Base-by-base conservation (phyloP, 2,888 invertebrate genomes). In the Nematopogon swammerdamellus region DNA sequence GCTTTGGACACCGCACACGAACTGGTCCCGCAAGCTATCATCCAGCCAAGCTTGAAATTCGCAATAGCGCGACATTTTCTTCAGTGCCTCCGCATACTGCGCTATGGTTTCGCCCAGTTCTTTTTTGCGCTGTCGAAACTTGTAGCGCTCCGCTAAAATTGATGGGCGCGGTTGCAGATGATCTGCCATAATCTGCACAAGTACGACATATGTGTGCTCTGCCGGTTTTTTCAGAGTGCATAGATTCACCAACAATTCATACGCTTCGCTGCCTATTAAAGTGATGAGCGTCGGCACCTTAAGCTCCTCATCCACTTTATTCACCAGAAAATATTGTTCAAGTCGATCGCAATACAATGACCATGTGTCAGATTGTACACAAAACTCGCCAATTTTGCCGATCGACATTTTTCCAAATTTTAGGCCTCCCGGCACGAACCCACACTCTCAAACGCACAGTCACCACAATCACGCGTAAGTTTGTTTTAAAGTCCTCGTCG, bases 11-110 rank as follows among this genome's bases (percentile, higher is more conserved):
- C 47, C 47, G 18, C 50, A 50, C 16, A 50, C 47, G 10, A 50
- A 48, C 45, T 48, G 48, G 18, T 47, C 50, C 4, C 50, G n/a
- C 11, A 50, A 18, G 18, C 45, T 50, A 2, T 48, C 36, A 6
- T 45, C 45, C 17, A 48, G 45, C 43, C 45, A 47, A 1, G 17
- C n/a, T 11, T 16, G 5, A 36, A 47, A 47, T 2, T 44, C 36
- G 30, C 50, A 47, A 11, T 29, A 8, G 1, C 44, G 44, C 8
- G 47, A 14, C 19, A 50, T 8, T 10, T 29, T 43, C n/a, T 50
- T 47, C 17, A 50, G 17, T 19, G 46, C 47, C 2, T 46, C 47
- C 3, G 42, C 19, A 18, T 50, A 50, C 1, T 44, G 20, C 4
- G 47, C 19, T 10, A 50, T 18, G 2, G 30, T 18, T 11, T 50